Percentiles rank a stretch among this genome's conserved stretches.
Evolutionary conservation across 1,140 invertebrate species (phyloP).

Genomic region (Drosophila orena): DNA sequence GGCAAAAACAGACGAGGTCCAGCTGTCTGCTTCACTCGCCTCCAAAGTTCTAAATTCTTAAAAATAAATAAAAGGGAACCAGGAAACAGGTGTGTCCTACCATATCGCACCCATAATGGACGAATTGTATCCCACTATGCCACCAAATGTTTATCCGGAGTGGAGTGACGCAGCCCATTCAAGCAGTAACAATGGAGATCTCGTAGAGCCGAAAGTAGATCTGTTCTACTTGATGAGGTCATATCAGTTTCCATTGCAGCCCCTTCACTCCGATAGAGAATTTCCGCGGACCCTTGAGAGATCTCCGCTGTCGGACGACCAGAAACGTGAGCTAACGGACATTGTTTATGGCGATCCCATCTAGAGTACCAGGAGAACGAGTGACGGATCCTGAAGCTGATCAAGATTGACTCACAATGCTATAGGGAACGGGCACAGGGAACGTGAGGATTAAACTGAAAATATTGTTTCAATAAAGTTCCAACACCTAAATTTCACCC

Average conservation of each 20-base stretch:
- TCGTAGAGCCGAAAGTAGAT: not conserved
- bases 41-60: conserved; percentile 31
- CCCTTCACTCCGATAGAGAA: no score
- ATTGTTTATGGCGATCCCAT: not conserved
- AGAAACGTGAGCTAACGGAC: conserved; percentile 21
- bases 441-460: no score
- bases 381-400: not conserved
- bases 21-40: conserved; percentile 12
- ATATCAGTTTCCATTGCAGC: not conserved
- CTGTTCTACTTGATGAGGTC: conserved; percentile 8
- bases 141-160: conserved; percentile 18
- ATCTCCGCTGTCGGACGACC: conserved; percentile 51
- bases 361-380: no score
- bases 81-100: not conserved
- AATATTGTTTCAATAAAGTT: no score
- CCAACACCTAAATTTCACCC: no score
- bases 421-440: no score
- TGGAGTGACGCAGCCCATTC: conserved; percentile 1
- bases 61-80: not conserved
- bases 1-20: not conserved
- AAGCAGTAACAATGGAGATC: not conserved
- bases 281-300: not conserved
- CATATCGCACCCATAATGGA: conserved; percentile 26
- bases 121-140: conserved; percentile 39
- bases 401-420: no score